Percentiles rank a stretch among this genome's conserved stretches.
These are phyloP conservation scores for Umimayanthus chanpuru DNA, from an alignment of 92 coral and sea anemone species.

Conservation along the genomic window DNA sequence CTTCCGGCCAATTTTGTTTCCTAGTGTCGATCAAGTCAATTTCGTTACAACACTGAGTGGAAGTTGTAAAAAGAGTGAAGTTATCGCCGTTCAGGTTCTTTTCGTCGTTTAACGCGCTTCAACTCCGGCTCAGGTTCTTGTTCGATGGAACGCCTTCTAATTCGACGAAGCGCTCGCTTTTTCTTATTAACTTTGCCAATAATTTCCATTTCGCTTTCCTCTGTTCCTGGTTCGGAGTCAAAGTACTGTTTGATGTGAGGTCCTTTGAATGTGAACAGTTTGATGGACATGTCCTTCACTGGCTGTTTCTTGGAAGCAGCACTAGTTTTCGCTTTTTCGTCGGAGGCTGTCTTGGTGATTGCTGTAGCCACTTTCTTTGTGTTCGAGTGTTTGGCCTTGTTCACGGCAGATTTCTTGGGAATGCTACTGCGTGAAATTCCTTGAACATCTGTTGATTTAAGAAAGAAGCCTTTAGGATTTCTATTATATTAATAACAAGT, in stretches of 20 bases:
- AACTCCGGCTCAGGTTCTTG: conserved; percentile 2
- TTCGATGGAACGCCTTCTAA: conserved; percentile 33
- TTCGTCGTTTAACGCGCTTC: conserved; percentile 20
- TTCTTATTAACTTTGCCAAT: conserved; percentile 79
- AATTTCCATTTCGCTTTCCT: conserved; percentile 81
- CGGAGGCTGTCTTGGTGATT: background rate
- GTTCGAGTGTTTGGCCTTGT: background rate
- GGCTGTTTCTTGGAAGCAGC: conserved; percentile 20
- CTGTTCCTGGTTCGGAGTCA: conserved; percentile 72
- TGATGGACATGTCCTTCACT: conserved; percentile 29
- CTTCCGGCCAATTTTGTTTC: background rate
- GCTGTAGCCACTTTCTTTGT: background rate
- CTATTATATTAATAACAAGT: too few relatives aligned
- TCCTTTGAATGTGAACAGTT: conserved; percentile 39
- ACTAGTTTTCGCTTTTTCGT: background rate
- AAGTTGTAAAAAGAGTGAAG: too few relatives aligned
- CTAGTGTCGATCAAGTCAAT: background rate
- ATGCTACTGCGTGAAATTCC: conserved; percentile 9
- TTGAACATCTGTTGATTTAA: background rate
- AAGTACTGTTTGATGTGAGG: conserved; percentile 66
- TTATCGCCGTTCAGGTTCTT: background rate
- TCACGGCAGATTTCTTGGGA: conserved; percentile 22
- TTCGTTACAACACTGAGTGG: background rate
- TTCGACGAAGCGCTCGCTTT: conserved; percentile 43
- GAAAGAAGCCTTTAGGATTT: background rate